These are phyloP conservation scores for Atherinosoma microstoma DNA, from an alignment of 2,797 vertebrate species.

Conservation along the genomic window DNA sequence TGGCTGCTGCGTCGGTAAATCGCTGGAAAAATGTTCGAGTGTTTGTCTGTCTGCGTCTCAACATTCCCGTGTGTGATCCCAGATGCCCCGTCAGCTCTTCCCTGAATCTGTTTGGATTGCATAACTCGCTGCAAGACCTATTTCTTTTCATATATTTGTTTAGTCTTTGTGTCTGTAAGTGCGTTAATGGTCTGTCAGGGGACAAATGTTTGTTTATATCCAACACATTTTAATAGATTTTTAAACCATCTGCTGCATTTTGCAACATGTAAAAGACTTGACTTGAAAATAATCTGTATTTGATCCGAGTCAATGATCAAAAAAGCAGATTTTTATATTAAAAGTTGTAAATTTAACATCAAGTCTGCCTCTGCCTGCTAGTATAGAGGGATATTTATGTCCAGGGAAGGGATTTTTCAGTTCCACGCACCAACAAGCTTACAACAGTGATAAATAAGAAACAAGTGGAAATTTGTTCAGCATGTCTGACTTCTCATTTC, in stretches of 20 bases:
- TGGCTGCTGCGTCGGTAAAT: constrained; percentile 62
- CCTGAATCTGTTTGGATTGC: constrained; percentile 58
- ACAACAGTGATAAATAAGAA: constrained; percentile 6
- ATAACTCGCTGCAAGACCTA: constrained; percentile 52
- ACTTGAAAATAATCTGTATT: not conserved
- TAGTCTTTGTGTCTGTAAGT: constrained; percentile 47
- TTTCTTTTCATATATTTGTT: constrained; percentile 58
- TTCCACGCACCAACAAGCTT: not conserved
- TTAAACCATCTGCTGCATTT: constrained; percentile 26
- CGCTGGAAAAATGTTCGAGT: constrained; percentile 59
- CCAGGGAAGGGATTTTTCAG: not conserved
- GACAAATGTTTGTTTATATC: constrained; percentile 48
- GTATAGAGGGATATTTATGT: not conserved
- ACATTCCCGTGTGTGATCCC: constrained; percentile 56
- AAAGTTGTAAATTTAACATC: not conserved
- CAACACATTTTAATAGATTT: constrained; percentile 42
- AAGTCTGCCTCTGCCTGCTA: not conserved
- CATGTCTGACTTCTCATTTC: constrained; percentile 4
- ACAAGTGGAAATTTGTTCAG: constrained; percentile 21
- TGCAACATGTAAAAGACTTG: constrained; percentile 19
- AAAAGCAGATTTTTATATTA: not conserved
- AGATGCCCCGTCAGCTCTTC: constrained; percentile 58
- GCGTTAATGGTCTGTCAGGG: constrained; percentile 49
- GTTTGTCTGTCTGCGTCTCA: constrained; percentile 53
- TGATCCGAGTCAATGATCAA: not conserved